These are phyloP conservation scores for Neodiprion fabricii DNA, from an alignment of 1,140 invertebrate species.

Conservation along the genomic window DNA sequence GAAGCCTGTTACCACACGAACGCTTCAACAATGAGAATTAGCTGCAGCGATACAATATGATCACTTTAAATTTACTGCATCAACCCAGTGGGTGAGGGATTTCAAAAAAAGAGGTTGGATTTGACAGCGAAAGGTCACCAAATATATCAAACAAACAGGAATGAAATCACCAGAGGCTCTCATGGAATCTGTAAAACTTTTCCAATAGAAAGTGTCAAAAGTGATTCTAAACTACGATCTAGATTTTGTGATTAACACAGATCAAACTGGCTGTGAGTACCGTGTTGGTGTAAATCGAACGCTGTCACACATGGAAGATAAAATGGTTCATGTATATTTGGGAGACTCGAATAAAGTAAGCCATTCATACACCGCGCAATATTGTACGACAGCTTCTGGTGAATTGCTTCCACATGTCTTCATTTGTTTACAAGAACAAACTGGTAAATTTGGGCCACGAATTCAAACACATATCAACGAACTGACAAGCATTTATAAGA, in stretches of 20 bases:
- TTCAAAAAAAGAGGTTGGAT: too few relatives aligned
- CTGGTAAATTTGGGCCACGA: constrained; percentile 22
- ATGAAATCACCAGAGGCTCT: constrained; percentile 2
- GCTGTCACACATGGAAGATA: constrained; percentile 18
- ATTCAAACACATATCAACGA: constrained; percentile 14
- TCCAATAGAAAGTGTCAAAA: constrained; percentile 19
- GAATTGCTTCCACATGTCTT: constrained; percentile 22
- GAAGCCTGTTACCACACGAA: constrained; percentile 30
- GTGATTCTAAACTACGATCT: constrained; percentile 15
- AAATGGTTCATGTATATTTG: constrained; percentile 19
- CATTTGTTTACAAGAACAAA: constrained; percentile 23
- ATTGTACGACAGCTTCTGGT: constrained; percentile 21
- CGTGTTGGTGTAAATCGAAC: constrained; percentile 17
- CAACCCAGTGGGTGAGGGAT: too few relatives aligned
- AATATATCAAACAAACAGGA: neutral
- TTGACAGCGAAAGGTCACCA: too few relatives aligned
- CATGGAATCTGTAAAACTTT: constrained; percentile 9
- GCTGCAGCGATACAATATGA: constrained; percentile 16
- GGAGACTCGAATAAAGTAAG: constrained; percentile 24
- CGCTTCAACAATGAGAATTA: constrained; percentile 32
- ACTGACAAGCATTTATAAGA: constrained; percentile 11
- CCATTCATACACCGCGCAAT: constrained; percentile 29
- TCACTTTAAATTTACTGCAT: too few relatives aligned
- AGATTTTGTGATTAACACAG: constrained; percentile 26
- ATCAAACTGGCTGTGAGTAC: constrained; percentile 30